Base-by-base conservation (phyloP, 2,113 vertebrate species). In the Thamnophis sirtalis region DNA sequence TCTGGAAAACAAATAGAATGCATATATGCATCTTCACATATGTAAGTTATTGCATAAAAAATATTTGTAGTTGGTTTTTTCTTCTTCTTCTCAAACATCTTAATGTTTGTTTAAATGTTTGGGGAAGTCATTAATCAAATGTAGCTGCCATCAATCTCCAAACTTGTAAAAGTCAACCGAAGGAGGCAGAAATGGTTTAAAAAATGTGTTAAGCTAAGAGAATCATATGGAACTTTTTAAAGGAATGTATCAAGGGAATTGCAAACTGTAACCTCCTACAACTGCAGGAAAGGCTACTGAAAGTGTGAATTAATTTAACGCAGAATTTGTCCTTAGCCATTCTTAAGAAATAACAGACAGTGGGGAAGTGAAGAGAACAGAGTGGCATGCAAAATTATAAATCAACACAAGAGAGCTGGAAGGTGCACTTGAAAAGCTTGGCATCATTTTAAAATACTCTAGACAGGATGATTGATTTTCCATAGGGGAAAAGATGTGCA, bases 171-270 rank as follows among this genome's bases (percentile, higher is more conserved):
- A 91, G 90, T 89, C 92, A 91, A 91, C 50, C 86, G 87, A 63
- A 91, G 90, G 90, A 93, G 92, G 73, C 87, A 93, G 56, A 53
- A 89, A 91, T 91, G 86, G 56, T 91, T 89, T 86, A 93, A 89
- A 55, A 91, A 91, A 89, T 93, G 87, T 91, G 87, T 88, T 93
- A 86, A 93, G 87, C 92, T 85, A 93, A 91, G 73, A 58, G 90
- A 93, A 91, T 93, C 92, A 89, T 89, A 91, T 91, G 90, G 92
- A 93, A 86, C 87, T 93, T 93, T 93, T 89, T 84, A 91, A 93
- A 87, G 87, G 60, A 93, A 88, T 51, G 55, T 85, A 91, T 68
- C 55, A 68, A 17, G 90, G 92, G 87, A 93, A 91, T 93, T 89
- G 87, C 55, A 89, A 88, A 86, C 80, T 85, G 28, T 89, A 89